Conservation (phyloP, 2,888 invertebrate genomes). For the Nemotelus nigrinus region DNA sequence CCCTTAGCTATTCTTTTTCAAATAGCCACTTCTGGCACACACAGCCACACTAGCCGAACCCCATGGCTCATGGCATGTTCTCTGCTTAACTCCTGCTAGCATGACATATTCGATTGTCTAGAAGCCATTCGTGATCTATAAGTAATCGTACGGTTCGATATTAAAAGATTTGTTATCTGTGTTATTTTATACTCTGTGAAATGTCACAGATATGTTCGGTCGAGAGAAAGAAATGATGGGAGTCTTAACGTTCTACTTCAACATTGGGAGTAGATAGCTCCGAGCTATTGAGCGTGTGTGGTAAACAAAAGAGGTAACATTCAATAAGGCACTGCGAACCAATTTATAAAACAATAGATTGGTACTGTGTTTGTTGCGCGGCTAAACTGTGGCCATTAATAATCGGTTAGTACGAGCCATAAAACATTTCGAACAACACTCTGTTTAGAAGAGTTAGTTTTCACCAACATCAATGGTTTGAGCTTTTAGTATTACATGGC, state of each 20-base stretch:
- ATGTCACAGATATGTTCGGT: slow-evolving; percentile 17
- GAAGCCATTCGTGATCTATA: slow-evolving; percentile 33
- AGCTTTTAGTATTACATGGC: too few relatives aligned
- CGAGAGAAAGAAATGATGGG: neutral
- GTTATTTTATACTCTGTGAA: slow-evolving; percentile 41
- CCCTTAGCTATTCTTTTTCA: neutral
- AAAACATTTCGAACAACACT: slow-evolving; percentile 47
- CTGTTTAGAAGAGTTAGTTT: slow-evolving; percentile 28
- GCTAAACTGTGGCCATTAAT: slow-evolving; percentile 49
- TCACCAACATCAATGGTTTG: too few relatives aligned
- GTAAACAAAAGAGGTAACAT: slow-evolving; percentile 35
- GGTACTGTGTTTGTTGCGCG: slow-evolving; percentile 33
- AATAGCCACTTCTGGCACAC: neutral
- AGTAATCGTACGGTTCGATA: slow-evolving; percentile 38
- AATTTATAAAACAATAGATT: slow-evolving; percentile 10
- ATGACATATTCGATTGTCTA: slow-evolving; percentile 40
- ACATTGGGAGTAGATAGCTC: too few relatives aligned
- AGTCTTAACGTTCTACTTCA: too few relatives aligned
- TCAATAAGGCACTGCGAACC: neutral
- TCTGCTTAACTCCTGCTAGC: slow-evolving; percentile 32
- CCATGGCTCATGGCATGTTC: slow-evolving; percentile 1
- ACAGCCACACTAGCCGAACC: neutral
- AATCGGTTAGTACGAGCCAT: slow-evolving; percentile 48
- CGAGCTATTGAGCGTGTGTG: slow-evolving; percentile 29
- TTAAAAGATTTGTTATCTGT: slow-evolving; percentile 43